A percentile compares a stretch with the other conserved stretches of the same genome.
phyloP scores from a whole-genome alignment of 2,113 vertebrate species.

The Pterocles burchelli region DNA sequence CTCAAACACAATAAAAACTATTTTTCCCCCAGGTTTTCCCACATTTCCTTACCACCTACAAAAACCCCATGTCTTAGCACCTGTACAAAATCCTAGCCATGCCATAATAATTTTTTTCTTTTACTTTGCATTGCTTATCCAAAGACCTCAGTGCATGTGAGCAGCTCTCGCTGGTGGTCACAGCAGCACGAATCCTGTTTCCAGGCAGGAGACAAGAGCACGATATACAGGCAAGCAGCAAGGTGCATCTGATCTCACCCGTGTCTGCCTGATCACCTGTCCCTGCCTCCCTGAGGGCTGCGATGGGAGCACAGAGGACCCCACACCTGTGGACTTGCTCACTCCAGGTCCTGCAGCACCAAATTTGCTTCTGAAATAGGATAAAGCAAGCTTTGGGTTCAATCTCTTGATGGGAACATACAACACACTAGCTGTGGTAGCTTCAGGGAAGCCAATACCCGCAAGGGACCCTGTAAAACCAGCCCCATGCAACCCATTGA shows the following conservation, averaged over 20 bases:
- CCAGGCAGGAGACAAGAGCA: not conserved
- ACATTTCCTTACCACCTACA: not conserved
- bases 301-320: not conserved
- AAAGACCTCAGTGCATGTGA: not conserved
- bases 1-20: not conserved
- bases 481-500: not conserved
- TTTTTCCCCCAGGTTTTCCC: not conserved
- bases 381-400: not conserved
- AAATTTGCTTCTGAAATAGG: not conserved
- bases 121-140: not conserved
- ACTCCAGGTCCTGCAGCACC: rapidly evolving
- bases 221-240: rapidly evolving
- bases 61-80: not conserved
- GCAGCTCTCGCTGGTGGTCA: not conserved
- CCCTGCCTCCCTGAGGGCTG: not conserved
- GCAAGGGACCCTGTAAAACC: not conserved
- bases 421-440: not conserved
- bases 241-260: too few species aligned
- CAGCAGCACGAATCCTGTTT: not conserved
- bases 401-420: not conserved
- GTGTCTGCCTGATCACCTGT: not conserved
- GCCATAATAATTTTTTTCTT: not conserved
- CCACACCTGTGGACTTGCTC: rapidly evolving
- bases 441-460: not conserved
- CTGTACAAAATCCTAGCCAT: not conserved